Percentiles rank a stretch among this genome's conserved stretches.
phyloP scores from a whole-genome alignment of 2,888 invertebrate genomes.

The Sabatieria punctata region DNA sequence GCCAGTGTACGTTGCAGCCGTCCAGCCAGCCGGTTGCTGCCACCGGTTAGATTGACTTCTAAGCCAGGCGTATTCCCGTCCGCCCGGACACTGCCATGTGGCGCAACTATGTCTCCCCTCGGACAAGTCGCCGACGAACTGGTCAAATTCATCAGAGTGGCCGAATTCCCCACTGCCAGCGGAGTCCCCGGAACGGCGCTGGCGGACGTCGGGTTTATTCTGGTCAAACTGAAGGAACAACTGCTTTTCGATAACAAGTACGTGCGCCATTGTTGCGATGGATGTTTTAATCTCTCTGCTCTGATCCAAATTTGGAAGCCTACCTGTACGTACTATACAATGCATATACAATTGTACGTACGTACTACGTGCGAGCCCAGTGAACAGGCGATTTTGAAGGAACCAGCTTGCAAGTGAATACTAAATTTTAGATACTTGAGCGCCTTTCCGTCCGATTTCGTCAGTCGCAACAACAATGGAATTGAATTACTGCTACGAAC shows the following conservation, averaged over 20 bases:
- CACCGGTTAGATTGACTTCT: no score
- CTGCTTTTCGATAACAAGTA: slow-evolving; percentile 4
- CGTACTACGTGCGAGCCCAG: no score
- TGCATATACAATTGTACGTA: no score
- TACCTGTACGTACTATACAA: no score
- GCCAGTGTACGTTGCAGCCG: not conserved
- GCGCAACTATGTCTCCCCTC: slow-evolving; percentile 2
- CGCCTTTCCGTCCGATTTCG: slow-evolving; percentile 6
- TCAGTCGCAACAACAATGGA: not conserved
- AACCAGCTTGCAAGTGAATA: no score
- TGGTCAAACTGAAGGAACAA: slow-evolving; percentile 7
- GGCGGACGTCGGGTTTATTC: slow-evolving; percentile 1
- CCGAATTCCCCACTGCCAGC: not conserved
- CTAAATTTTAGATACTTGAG: slow-evolving; percentile 3
- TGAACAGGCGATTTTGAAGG: no score
- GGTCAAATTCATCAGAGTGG: not conserved
- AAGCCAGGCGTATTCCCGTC: no score
- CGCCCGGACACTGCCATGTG: no score
- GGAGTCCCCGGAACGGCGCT: not conserved
- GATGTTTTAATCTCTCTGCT: no score
- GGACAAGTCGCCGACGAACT: slow-evolving; percentile 8
- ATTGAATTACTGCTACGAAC: slow-evolving; percentile 7
- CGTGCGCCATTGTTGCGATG: no score
- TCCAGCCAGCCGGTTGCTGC: no score
- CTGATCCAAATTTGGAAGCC: no score